Evolutionary conservation across 2,797 vertebrate species (phyloP).

Genomic region (Mustela erminea): DNA sequence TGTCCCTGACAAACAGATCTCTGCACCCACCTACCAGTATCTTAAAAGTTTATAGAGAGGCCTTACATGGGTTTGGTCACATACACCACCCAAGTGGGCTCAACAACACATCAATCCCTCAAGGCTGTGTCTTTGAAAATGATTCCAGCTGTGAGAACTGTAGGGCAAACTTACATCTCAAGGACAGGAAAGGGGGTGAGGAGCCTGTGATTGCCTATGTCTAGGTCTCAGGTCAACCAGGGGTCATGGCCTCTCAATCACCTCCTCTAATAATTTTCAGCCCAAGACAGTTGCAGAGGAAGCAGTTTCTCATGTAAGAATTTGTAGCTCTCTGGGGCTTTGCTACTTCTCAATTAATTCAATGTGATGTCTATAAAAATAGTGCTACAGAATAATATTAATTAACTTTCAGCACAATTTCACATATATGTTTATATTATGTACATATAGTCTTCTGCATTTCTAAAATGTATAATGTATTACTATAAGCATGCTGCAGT

Average conservation of each 20-base stretch:
- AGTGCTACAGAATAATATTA: conserved; percentile 40
- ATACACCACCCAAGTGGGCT: not conserved
- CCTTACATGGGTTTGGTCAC: not conserved
- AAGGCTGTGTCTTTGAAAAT: not conserved
- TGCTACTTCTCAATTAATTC: conserved; percentile 25
- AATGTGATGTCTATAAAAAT: conserved; percentile 29
- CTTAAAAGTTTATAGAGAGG: not conserved
- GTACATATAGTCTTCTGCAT: not conserved
- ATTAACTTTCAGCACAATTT: not conserved
- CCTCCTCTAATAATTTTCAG: not conserved
- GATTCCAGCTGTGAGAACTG: not conserved
- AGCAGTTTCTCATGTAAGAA: conserved; percentile 43
- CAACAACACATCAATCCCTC: not conserved
- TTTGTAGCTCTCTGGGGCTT: not conserved
- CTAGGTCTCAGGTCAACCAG: not conserved
- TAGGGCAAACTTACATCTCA: not conserved
- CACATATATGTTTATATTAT: not conserved
- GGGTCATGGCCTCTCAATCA: not conserved
- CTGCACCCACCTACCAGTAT: not conserved
- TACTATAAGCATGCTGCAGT: not conserved
- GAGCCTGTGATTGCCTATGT: not conserved
- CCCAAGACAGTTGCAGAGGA: not conserved
- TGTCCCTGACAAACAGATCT: not conserved
- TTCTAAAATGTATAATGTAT: conserved; percentile 17
- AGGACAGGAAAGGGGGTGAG: not conserved